A percentile compares a stretch with the other conserved stretches of the same genome.
These are phyloP conservation scores for Amiota communis DNA, from an alignment of 2,888 invertebrate genomes.

Conservation along the genomic window DNA sequence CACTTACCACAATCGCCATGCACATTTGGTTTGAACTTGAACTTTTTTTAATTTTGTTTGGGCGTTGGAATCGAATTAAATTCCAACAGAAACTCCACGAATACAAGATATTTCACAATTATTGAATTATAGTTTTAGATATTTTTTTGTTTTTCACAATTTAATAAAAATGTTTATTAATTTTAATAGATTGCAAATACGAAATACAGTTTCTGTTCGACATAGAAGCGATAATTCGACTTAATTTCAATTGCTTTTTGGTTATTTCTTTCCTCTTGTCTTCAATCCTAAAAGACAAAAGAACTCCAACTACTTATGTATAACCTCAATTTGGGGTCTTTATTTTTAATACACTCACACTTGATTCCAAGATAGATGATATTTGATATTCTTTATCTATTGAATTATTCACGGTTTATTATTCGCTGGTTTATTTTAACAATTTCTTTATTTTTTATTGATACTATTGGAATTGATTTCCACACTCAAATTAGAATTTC, in stretches of 20 bases:
- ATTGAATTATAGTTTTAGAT: neutral
- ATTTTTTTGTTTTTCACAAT: neutral
- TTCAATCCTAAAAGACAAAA: neutral
- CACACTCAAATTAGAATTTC: no score
- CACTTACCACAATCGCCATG: conserved; percentile 89
- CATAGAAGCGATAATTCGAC: neutral
- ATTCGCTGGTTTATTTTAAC: no score
- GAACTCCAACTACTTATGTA: no score
- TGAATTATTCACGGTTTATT: no score
- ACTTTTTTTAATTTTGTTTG: conserved; percentile 46
- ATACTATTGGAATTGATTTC: no score
- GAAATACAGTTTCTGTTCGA: neutral
- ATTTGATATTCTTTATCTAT: no score
- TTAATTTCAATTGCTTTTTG: neutral
- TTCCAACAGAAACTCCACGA: neutral
- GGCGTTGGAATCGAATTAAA: conserved; percentile 22
- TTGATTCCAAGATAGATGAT: no score
- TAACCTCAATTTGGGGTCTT: no score
- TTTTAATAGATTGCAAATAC: neutral
- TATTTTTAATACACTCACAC: no score
- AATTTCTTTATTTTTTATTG: no score
- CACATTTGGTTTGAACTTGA: conserved; percentile 78
- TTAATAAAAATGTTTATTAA: conserved; percentile 24
- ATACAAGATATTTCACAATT: neutral
- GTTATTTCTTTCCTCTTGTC: neutral